phyloP scores from a whole-genome alignment of 1,140 invertebrate species.

The Zaprionus lachaisei region DNA sequence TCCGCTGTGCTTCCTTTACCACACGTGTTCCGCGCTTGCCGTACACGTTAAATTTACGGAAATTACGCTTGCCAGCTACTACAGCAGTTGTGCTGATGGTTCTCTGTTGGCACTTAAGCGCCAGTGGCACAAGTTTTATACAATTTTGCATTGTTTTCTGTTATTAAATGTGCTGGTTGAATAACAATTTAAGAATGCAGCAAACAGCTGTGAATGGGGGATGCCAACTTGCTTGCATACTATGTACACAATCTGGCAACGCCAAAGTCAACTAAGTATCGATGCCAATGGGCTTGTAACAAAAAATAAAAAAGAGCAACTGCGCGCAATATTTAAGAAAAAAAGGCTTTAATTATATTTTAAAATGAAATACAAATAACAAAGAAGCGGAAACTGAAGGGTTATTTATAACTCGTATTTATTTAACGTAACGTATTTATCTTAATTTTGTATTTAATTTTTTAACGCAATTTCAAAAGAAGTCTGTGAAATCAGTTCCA shows the following conservation, averaged over 20 bases:
- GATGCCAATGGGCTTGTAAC: neutral
- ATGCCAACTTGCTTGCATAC: slow-evolving; percentile 6
- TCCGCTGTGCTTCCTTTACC: slow-evolving; percentile 87
- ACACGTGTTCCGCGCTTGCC: slow-evolving; percentile 90
- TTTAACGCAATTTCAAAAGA: neutral
- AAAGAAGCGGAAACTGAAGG: neutral
- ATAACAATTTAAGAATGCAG: slow-evolving; percentile 56
- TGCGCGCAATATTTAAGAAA: neutral
- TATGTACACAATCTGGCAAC: slow-evolving; percentile 5
- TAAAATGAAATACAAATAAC: neutral
- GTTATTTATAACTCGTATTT: neutral
- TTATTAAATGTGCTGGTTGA: slow-evolving; percentile 41
- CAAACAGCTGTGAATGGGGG: slow-evolving; percentile 42
- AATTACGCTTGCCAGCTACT: slow-evolving; percentile 90
- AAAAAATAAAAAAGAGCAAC: neutral
- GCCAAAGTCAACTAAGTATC: neutral
- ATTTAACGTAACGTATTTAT: too few relatives aligned
- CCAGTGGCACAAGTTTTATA: slow-evolving; percentile 60
- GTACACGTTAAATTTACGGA: slow-evolving; percentile 90
- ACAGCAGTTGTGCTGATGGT: slow-evolving; percentile 87
- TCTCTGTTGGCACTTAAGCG: slow-evolving; percentile 78
- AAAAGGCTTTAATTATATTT: too few relatives aligned
- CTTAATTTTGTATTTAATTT: neutral
- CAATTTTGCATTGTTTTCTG: slow-evolving; percentile 72
- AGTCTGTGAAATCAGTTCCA: neutral